These are phyloP conservation scores for Dinoponera quadriceps DNA, from an alignment of 1,140 invertebrate genomes.

Conservation along the genomic window DNA sequence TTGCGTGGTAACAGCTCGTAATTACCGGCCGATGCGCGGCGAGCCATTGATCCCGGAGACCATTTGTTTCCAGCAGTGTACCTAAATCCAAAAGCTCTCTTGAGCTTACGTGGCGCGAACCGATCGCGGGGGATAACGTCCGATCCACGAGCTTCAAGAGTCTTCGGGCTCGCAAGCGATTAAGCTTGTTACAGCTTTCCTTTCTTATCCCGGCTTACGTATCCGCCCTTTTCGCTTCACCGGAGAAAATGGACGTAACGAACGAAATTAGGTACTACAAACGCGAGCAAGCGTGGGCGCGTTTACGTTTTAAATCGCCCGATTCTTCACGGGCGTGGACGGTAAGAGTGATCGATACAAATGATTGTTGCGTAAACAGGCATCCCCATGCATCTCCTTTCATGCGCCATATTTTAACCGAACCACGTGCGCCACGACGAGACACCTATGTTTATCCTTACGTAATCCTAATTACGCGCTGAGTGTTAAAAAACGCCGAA, in stretches of 20 bases:
- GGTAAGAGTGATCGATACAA: neutral
- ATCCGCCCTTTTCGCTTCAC: neutral
- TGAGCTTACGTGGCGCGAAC: constrained; percentile 42
- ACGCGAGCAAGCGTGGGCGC: neutral
- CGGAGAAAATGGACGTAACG: neutral
- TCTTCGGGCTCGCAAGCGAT: constrained; percentile 50
- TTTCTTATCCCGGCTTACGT: constrained; percentile 18
- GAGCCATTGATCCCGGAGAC: constrained; percentile 66
- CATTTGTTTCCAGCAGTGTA: constrained; percentile 66
- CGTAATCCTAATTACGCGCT: no score
- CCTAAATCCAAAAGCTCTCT: constrained; percentile 57
- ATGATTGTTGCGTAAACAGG: neutral
- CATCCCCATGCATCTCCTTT: neutral
- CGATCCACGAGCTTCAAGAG: constrained; percentile 50
- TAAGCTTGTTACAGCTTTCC: constrained; percentile 44
- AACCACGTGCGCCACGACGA: no score
- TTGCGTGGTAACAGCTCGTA: constrained; percentile 73
- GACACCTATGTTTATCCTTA: no score
- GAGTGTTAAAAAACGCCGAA: neutral
- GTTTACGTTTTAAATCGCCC: neutral
- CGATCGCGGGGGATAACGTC: constrained; percentile 50
- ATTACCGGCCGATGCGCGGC: constrained; percentile 68
- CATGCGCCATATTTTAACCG: no score
- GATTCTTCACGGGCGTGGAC: neutral
- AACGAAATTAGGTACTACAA: neutral